phyloP scores from a whole-genome alignment of 2,113 vertebrate genomes.

The Psittacara wagleri region DNA sequence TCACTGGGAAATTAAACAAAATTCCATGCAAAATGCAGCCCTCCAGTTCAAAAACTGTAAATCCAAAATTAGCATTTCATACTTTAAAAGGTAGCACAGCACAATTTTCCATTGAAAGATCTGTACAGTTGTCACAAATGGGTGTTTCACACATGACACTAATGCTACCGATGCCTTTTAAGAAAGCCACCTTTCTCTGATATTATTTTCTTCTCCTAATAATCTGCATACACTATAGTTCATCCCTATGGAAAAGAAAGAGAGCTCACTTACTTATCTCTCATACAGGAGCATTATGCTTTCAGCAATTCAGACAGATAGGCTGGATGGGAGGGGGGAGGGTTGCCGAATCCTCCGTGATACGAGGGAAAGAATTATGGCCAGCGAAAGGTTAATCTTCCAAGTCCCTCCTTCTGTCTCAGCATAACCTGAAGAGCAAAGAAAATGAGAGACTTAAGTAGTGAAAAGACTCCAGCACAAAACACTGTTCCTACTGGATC shows the following conservation, averaged over 20 bases:
- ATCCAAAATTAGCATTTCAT: slow-evolving; percentile 96
- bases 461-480: neutral
- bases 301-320: slow-evolving; percentile 63
- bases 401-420: slow-evolving; percentile 10
- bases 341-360: neutral
- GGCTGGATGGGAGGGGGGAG: slow-evolving; percentile 10
- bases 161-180: slow-evolving; percentile 84
- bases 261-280: slow-evolving; percentile 68
- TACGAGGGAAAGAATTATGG: slow-evolving; percentile 41
- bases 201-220: slow-evolving; percentile 72
- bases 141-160: slow-evolving; percentile 90
- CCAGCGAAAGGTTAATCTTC: slow-evolving; percentile 46
- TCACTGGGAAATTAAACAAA: slow-evolving; percentile 88
- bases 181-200: slow-evolving; percentile 80
- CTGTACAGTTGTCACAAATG: slow-evolving; percentile 90
- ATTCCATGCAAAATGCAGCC: slow-evolving; percentile 85
- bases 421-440: slow-evolving; percentile 16
- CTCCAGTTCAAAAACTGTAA: slow-evolving; percentile 84
- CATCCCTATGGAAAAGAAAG: slow-evolving; percentile 62
- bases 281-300: slow-evolving; percentile 60
- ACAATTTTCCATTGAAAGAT: slow-evolving; percentile 95
- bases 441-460: neutral
- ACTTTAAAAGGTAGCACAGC: slow-evolving; percentile 92
- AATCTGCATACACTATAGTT: slow-evolving; percentile 77
- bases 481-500: neutral